Evolutionary conservation across 2,797 vertebrate species (phyloP).

Genomic region (Clarias platycephalus): DNA sequence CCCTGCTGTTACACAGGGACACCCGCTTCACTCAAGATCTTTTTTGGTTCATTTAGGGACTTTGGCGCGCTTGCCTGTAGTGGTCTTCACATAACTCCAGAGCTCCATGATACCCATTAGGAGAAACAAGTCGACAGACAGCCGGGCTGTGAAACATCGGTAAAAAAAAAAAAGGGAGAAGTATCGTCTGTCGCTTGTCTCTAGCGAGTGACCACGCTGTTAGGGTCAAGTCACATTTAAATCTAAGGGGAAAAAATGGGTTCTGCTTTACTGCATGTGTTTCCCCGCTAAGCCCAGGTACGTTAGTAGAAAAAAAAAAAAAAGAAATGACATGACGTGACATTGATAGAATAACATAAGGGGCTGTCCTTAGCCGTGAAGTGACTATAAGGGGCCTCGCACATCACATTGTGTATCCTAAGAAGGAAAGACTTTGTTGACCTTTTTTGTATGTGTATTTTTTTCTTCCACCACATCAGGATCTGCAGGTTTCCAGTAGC

Average conservation of each 20-base stretch:
- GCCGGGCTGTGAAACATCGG: constrained; percentile 27
- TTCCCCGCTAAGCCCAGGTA: not conserved
- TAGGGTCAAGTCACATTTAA: constrained; percentile 20
- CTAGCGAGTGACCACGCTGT: constrained; percentile 48
- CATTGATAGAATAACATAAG: not conserved
- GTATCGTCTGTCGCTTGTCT: constrained; percentile 14
- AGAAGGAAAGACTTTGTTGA: not conserved
- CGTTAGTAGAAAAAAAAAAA: not conserved
- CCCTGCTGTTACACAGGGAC: constrained; percentile 51
- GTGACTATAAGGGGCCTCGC: not conserved
- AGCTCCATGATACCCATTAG: constrained; percentile 54
- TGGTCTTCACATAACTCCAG: constrained; percentile 52
- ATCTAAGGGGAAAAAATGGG: not conserved
- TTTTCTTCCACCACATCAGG: not conserved
- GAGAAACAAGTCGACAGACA: constrained; percentile 46
- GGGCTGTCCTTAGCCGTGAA: not conserved
- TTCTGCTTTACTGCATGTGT: not conserved
- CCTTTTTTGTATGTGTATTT: no score
- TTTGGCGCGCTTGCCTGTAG: constrained; percentile 39
- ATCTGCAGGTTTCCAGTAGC: not conserved
- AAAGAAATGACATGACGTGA: not conserved
- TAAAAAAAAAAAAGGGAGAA: not conserved
- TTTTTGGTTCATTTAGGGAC: constrained; percentile 54
- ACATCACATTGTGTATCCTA: not conserved
- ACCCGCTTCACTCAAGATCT: constrained; percentile 54